phyloP scores from a whole-genome alignment of 2,797 vertebrate genomes.

The Ctenochaetus hawaiiensis region DNA sequence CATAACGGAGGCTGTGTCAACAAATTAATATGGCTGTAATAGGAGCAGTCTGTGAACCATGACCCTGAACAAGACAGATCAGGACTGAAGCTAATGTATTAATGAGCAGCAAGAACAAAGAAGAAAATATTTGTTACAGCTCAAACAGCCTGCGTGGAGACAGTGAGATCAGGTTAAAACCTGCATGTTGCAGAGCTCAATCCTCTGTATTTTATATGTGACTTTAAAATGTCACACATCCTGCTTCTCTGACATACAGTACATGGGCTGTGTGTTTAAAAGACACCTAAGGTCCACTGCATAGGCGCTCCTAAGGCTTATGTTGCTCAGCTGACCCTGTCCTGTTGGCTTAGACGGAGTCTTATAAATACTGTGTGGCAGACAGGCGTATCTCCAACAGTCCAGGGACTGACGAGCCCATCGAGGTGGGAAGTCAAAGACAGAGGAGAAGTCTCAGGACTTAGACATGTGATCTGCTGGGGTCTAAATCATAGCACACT shows the following conservation, averaged over 20 bases:
- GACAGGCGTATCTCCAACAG: conserved; percentile 55
- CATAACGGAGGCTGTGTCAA: conserved; percentile 30
- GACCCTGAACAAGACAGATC: conserved; percentile 42
- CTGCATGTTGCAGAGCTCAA: conserved; percentile 6
- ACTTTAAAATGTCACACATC: conserved; percentile 28
- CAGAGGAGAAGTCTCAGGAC: conserved; percentile 33
- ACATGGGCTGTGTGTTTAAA: conserved; percentile 15
- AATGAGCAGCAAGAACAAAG: conserved; percentile 43
- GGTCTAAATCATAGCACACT: conserved; percentile 41
- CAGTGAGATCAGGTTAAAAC: conserved; percentile 19
- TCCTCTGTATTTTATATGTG: conserved; percentile 19
- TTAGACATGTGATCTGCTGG: conserved; percentile 38
- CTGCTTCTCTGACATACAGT: conserved; percentile 18
- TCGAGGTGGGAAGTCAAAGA: conserved; percentile 44
- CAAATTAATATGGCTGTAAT: conserved; percentile 37
- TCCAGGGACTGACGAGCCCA: conserved; percentile 41
- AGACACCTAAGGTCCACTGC: conserved; percentile 23
- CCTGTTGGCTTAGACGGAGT: conserved; percentile 56
- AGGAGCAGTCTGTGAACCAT: conserved; percentile 29
- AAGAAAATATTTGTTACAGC: conserved; percentile 17
- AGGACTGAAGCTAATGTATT: conserved; percentile 45
- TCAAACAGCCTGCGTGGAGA: conserved; percentile 4
- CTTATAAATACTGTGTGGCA: conserved; percentile 44
- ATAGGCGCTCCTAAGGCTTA: conserved; percentile 44
- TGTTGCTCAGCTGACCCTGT: conserved; percentile 57